Conservation (phyloP, 2,888 invertebrate genomes). For the Tetranychus truncatus region DNA sequence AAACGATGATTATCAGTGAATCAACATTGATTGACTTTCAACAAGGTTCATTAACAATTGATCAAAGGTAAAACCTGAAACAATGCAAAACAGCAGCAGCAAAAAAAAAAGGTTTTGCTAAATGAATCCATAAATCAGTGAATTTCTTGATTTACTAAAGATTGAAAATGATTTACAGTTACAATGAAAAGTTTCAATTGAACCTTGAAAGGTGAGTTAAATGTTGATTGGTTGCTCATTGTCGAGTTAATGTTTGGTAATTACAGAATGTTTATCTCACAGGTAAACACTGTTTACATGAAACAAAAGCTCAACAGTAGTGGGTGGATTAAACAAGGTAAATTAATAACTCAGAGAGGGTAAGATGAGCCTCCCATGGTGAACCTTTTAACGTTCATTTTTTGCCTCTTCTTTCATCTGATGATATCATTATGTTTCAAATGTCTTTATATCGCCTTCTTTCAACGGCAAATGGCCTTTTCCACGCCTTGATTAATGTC, state of each 20-base stretch:
- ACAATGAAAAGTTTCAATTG: background rate
- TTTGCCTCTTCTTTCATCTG: background rate
- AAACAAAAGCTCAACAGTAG: background rate
- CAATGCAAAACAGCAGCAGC: too few species aligned
- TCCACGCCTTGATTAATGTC: background rate
- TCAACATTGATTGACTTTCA: background rate
- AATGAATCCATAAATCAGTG: too few species aligned
- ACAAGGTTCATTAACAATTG: too few species aligned
- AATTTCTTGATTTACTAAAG: background rate
- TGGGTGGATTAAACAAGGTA: background rate
- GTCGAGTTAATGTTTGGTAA: background rate
- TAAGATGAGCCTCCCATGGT: background rate
- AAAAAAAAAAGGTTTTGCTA: too few species aligned
- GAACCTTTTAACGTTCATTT: background rate
- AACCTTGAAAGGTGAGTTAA: background rate
- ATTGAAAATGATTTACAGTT: background rate
- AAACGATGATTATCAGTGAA: background rate
- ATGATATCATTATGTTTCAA: too few species aligned
- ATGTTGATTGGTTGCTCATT: background rate
- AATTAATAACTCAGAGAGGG: background rate
- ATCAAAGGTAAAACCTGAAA: too few species aligned
- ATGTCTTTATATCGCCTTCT: too few species aligned
- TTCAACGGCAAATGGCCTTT: background rate
- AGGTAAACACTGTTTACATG: background rate
- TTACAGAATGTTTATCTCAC: background rate